Evolutionary conservation across 2,113 vertebrate genomes (phyloP), one percentile per base, ranked within the genome.

Genomic region (Parotia lawesii): DNA sequence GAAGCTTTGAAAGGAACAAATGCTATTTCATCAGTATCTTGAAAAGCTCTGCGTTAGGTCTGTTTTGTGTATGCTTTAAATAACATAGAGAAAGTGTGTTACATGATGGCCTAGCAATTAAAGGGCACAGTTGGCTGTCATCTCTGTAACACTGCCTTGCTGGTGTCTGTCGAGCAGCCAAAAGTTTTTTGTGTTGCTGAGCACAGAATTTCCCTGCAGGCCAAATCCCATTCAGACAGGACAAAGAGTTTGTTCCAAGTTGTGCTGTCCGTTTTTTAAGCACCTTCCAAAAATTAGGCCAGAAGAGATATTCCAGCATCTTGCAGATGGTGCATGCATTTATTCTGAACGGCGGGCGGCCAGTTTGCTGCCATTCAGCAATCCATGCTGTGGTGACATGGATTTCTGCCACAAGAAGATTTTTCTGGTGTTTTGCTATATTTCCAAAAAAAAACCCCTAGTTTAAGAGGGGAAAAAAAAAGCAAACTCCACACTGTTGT

Each of bases 1-100:
- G 76, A 61, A 85, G 15, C 38, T 94, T 87, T 85, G 71, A 95
- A 94, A 95, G 77, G 62, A 89, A 62, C 84, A 94, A 91, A 92
- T 85, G 69, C 37, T 60, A 5, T 84, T 95, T 94, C 77, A 81
- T 82, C 81, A 66, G 50, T 17, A 38, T 38, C 77, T 73, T 42
- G 6, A 75, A 95, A 91, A 79, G 38, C 38, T 79, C 33, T 20
- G 40, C 37, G 35, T 44, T 80, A 48, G 37, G 72, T 78, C 53
- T 66, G 48, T 69, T 85, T 87, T 76, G 27, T 78, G 33, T 58
- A 42, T 48, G 40, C 81, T 89, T 90, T 88, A 90, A 96, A 84
- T 92, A 93, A 84, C 57, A n/a, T 2, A 75, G 57, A 90, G 51
- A 37, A 84, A 86, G 60, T 33, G 50, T 66, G 29, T 85, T 94